Base-by-base conservation (phyloP, 2,888 invertebrate genomes). In the Zaprionus obscuricornis region DNA sequence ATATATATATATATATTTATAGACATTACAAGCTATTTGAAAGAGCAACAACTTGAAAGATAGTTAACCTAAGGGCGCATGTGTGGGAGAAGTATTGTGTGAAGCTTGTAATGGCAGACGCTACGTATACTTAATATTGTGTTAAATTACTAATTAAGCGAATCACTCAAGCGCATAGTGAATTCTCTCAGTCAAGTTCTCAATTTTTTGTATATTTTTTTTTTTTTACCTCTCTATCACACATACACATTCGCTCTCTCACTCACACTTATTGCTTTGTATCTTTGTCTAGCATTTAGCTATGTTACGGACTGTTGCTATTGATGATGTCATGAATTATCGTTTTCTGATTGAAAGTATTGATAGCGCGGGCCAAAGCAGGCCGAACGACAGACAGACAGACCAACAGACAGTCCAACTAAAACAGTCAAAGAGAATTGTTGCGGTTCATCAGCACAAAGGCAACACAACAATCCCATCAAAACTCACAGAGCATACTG, bases 281-380 rank as follows among this genome's bases (percentile, higher is more conserved):
- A 26, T 31, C 22, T 37, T 22, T 6, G 27, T 13, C 51, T 13
- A n/a, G n/a, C n/a, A n/a, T 20, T 13, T 24, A 26, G 33, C 46
- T 22, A 56, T 58, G 60, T 59, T 72, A 65, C 72, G 75, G 75
- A 34, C 57, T 59, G 60, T 17, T 75, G 65, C 31, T 40, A 17
- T 40, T 58, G 76, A 77, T 85, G 85, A 86, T 86, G 86, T 86
- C 85, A 85, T 86, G 58, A 86, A 71, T 82, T 86, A 86, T 85
- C 75, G 81, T 73, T 73, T 79, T 86, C 65, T 81, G 84, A 84
- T 85, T 83, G 81, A 83, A 85, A 84, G 77, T 81, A 72, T 74
- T 70, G 77, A 85, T 78, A 83, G 63, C 57, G n/a, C n/a, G 67
- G 36, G 37, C 43, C 51, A 16, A 37, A 24, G 34, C 36, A n/a